phyloP scores from a whole-genome alignment of 1,140 invertebrate species.

The Whitmania pigra region DNA sequence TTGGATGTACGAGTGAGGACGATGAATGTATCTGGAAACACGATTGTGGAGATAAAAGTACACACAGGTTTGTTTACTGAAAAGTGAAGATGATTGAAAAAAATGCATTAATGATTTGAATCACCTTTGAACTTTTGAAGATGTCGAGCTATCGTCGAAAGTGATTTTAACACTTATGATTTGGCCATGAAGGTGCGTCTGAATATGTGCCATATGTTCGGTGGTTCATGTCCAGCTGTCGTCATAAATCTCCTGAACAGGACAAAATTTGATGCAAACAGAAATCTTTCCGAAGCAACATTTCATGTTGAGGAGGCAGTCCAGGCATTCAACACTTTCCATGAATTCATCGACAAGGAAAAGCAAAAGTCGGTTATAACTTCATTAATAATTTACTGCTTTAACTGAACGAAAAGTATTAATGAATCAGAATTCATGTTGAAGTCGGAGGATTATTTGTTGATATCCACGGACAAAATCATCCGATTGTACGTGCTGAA shows the following conservation, averaged over 20 bases:
- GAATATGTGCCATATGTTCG: background rate
- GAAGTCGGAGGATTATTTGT: slow-evolving; percentile 11
- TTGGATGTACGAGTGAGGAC: slow-evolving; percentile 10
- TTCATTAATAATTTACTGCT: too few species aligned
- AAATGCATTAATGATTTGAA: too few species aligned
- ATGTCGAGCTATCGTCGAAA: background rate
- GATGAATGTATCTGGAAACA: slow-evolving; percentile 8
- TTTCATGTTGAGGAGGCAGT: slow-evolving; percentile 5
- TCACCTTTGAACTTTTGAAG: slow-evolving; percentile 6
- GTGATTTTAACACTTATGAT: background rate
- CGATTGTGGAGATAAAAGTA: slow-evolving; percentile 13
- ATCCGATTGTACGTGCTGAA: background rate
- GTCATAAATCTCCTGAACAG: slow-evolving; percentile 11
- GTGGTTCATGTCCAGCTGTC: background rate
- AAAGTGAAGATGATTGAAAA: background rate
- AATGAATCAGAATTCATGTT: too few species aligned
- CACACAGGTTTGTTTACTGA: background rate
- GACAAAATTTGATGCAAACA: slow-evolving; percentile 14
- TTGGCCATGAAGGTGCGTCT: background rate
- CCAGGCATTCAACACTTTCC: slow-evolving; percentile 2
- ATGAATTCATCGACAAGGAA: background rate
- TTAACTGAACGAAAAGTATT: too few species aligned
- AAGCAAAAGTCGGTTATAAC: background rate
- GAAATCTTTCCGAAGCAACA: slow-evolving; percentile 1
- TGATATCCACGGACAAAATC: slow-evolving; percentile 19